Percentiles rank a stretch among this genome's conserved stretches.
Evolutionary conservation across 2,888 invertebrate species (phyloP).

Genomic region (Eurytoma adleriae): DNA sequence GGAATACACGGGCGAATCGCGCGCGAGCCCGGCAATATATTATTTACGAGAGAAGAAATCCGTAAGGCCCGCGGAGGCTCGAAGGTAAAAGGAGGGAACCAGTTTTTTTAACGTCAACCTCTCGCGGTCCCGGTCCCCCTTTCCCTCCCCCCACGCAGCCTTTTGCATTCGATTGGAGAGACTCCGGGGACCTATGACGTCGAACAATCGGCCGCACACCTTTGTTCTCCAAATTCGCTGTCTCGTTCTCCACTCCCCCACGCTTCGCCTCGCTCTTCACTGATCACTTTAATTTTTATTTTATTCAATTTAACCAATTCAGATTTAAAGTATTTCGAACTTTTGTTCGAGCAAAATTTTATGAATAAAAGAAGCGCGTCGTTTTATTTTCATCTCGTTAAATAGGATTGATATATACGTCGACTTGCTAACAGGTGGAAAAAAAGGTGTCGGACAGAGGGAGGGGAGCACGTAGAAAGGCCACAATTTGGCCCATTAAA

Average conservation of each 20-base stretch:
- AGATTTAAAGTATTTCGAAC: too few species aligned
- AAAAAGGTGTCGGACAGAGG: constrained; percentile 2
- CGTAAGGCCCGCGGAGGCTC: not conserved
- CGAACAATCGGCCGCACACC: too few species aligned
- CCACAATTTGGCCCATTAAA: constrained; percentile 20
- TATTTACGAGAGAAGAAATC: constrained; percentile 33
- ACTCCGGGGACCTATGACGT: too few species aligned
- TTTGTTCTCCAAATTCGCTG: too few species aligned
- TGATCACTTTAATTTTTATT: too few species aligned
- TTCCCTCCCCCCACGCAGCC: constrained; percentile 2
- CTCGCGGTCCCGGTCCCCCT: constrained; percentile 38
- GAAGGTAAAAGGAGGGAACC: constrained; percentile 49
- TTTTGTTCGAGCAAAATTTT: too few species aligned
- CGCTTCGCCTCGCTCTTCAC: too few species aligned
- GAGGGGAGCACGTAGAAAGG: too few species aligned
- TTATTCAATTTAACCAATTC: too few species aligned
- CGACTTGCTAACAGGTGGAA: not conserved
- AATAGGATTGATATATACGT: not conserved
- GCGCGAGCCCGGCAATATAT: constrained; percentile 12
- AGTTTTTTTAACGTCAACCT: constrained; percentile 58
- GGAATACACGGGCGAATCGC: constrained; percentile 17
- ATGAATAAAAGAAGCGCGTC: too few species aligned
- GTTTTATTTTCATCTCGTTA: too few species aligned
- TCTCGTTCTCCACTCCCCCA: too few species aligned
- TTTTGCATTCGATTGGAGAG: constrained; percentile 54